These are phyloP conservation scores for Leptinotarsa juncta DNA, from an alignment of 2,888 invertebrate genomes.

Conservation along the genomic window DNA sequence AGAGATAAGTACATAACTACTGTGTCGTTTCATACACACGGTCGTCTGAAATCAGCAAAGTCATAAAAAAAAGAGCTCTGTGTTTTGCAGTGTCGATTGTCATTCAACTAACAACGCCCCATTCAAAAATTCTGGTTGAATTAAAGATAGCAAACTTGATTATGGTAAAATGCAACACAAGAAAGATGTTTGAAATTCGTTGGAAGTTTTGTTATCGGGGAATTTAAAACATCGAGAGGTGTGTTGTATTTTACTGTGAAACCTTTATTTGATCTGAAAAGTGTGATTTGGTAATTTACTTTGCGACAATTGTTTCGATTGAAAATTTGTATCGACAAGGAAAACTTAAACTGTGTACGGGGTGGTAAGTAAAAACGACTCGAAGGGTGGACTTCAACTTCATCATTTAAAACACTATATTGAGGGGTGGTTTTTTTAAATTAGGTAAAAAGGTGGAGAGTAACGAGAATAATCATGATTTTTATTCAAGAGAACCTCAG, in stretches of 20 bases:
- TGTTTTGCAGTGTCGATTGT: background rate
- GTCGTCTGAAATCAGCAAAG: constrained; percentile 26
- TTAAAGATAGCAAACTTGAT: background rate
- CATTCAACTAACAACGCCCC: background rate
- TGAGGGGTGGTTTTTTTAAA: too few relatives aligned
- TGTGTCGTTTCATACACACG: constrained; percentile 19
- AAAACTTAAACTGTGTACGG: background rate
- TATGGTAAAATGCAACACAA: background rate
- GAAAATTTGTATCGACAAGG: background rate
- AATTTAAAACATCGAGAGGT: too few relatives aligned
- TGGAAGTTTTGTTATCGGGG: too few relatives aligned
- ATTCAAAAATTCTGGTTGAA: background rate
- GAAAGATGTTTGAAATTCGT: background rate
- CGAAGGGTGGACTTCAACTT: too few relatives aligned
- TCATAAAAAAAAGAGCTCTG: background rate
- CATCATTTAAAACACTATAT: too few relatives aligned
- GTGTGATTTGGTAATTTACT: background rate
- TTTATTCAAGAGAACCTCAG: too few relatives aligned
- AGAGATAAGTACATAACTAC: background rate
- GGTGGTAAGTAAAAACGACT: background rate
- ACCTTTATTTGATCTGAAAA: too few relatives aligned
- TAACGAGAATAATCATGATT: too few relatives aligned
- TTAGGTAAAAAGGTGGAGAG: too few relatives aligned
- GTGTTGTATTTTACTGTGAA: too few relatives aligned
- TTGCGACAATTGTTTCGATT: background rate